Evolutionary conservation across 2,113 vertebrate species (phyloP), one percentile per base, ranked within the genome.

Genomic region (Corydoras maculifer): DNA sequence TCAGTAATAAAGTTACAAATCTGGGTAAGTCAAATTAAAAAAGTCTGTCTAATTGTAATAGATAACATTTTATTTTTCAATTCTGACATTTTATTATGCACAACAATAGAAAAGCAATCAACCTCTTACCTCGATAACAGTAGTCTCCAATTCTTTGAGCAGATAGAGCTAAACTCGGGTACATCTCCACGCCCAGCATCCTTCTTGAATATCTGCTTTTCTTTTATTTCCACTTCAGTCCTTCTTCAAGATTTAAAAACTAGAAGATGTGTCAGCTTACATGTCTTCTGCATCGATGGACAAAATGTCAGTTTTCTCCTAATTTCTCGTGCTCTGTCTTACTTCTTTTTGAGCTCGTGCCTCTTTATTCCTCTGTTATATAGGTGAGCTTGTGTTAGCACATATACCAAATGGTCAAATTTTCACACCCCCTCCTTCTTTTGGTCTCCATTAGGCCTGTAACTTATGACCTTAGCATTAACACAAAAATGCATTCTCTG

Each of bases 131-230:
- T 53, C 25, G 55, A 80, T 92, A 94, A 78, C 85, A 90, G 82
- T 91, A 90, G 79, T 92, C 88, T 75, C 85, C 84, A 2, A 86
- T 77, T 81, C 86, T 84, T 31, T 86, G 86, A 12, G 86, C 78
- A 35, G 84, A 83, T 66, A 88, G 77, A 73, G 80, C 66, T 82
- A 90, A 73, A 79, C 84, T 75, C 51, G 87, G 86, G 43, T 81
- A 88, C 84, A 88, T 87, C 58, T 91, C 88, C 81, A 89, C 74
- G 15, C 84, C 88, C 77, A 88, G 70, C 88, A 88, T 88, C 13
- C 54, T 81, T 32, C 11, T 30, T 4, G 11, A 12, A 67, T 72
- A 43, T 31, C 43, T 78, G 12, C 5, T 69, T 55, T 32, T 4
- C 69, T 73, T 58, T 51, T 11, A 32, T 29, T 25, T 5, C 32